Percentiles rank a stretch among this genome's conserved stretches.
Evolutionary conservation across 2,888 invertebrate genomes (phyloP).

Genomic region (Stomorhina lunata): DNA sequence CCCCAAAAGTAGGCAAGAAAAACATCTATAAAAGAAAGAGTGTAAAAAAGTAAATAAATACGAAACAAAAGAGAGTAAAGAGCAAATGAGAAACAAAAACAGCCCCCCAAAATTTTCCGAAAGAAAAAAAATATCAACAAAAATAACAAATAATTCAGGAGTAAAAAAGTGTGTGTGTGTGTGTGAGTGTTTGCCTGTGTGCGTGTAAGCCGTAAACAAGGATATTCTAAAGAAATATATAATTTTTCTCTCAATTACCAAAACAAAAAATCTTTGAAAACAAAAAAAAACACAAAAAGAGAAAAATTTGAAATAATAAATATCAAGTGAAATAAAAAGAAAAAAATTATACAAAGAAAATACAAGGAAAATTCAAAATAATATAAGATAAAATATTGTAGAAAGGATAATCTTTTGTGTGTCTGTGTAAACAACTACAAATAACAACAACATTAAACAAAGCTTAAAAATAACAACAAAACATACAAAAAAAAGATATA

Average conservation of each 20-base stretch:
- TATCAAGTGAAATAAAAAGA: constrained; percentile 31
- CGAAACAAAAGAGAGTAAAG: constrained; percentile 12
- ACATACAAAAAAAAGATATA: background rate
- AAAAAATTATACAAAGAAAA: constrained; percentile 24
- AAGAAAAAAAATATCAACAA: constrained; percentile 20
- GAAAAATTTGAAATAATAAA: constrained; percentile 42
- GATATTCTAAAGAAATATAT: constrained; percentile 36
- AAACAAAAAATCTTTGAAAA: constrained; percentile 49
- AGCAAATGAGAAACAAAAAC: constrained; percentile 17
- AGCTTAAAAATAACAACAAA: background rate
- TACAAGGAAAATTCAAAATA: background rate
- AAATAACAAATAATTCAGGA: constrained; percentile 12
- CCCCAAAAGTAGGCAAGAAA: background rate
- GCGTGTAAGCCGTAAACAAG: constrained; percentile 37
- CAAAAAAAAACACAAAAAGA: constrained; percentile 48
- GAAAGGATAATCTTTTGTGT: constrained; percentile 14
- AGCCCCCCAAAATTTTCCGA: constrained; percentile 36
- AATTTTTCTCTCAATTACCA: constrained; percentile 47
- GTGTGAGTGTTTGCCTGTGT: constrained; percentile 11
- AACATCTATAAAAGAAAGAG: constrained; percentile 9
- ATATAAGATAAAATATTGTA: background rate
- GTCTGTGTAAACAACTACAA: constrained; percentile 2
- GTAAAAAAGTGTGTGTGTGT: background rate
- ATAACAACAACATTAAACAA: constrained; percentile 27
- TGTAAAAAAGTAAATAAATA: background rate